Base-by-base conservation (phyloP, 2,888 invertebrate species). In the Rotaria sp. region DNA sequence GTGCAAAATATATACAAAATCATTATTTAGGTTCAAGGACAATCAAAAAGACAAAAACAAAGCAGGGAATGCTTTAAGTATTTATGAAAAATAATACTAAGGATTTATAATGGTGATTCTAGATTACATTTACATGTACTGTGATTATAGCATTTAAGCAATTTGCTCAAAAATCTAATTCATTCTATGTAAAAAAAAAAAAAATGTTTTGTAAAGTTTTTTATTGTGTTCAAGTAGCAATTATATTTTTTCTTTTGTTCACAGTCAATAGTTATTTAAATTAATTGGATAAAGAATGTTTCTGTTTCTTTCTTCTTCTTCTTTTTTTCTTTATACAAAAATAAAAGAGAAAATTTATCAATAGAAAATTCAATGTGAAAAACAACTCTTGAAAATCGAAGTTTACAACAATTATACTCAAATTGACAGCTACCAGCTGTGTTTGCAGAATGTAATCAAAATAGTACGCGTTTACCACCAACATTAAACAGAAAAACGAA, bases 341-440 rank as follows among this genome's bases (percentile, higher is more conserved):
- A 35, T 35, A 30, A 30, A 26, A 13, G 35, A 67, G 8, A 30
- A 30, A 30, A 24, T 55, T 5, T 26, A 55, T 26, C 55, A 67
- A 30, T 35, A 67, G 30, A 67, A 35, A 18, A 26, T 35, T 30
- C 18, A 67, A 67, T 35, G 30, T n/a, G 5, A 11, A 45, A 45
- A 45, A 11, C 45, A 45, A 45, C 11, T 8, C 5, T 13, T 50
- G 50, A 50, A 67, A 67, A 1, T 18, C 35, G 30, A 67, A 67
- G 67, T 67, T 35, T 67, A 67, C 50, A 67, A 67, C 50, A 67
- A 67, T 30, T 67, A 67, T 67, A 67, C 26, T 67, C 67, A 35
- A 67, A 30, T 67, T 67, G 67, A 67, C 35, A 35, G 18, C 30
- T 67, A 35, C 67, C 67, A 67, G 67, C 67, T 67, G 67, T 67